Evolutionary conservation across 1,140 invertebrate genomes (phyloP).

Genomic region (Drosophila gunungcola): DNA sequence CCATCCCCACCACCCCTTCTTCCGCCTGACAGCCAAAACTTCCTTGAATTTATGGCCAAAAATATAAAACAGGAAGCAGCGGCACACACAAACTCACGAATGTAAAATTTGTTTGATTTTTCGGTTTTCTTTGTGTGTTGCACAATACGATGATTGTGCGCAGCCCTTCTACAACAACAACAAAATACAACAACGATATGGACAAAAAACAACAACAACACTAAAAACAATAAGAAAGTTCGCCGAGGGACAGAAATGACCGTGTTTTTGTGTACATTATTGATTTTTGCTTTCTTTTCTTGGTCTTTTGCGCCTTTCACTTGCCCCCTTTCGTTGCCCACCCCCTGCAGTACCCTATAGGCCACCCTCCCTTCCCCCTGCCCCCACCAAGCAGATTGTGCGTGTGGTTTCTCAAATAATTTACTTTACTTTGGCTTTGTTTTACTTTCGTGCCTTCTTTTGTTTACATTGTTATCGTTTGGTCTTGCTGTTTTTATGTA

Average conservation of each 20-base stretch:
- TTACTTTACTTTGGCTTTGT: constrained; percentile 73
- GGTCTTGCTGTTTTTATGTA: constrained; percentile 47
- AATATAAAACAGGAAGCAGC: constrained; percentile 71
- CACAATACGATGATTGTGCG: constrained; percentile 68
- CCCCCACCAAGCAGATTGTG: constrained; percentile 50
- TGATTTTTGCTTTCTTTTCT: constrained; percentile 76
- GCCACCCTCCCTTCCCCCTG: no score
- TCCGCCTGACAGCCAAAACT: constrained; percentile 51
- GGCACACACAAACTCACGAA: constrained; percentile 28
- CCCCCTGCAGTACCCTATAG: background rate
- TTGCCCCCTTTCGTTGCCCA: constrained; percentile 5
- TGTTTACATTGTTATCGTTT: constrained; percentile 68
- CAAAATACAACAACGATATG: constrained; percentile 14
- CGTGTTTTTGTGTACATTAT: constrained; percentile 76
- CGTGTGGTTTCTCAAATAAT: constrained; percentile 74
- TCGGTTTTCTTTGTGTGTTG: constrained; percentile 48
- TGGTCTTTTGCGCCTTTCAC: constrained; percentile 54
- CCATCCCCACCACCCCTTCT: background rate
- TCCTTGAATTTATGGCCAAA: constrained; percentile 76
- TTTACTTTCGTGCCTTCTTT: constrained; percentile 68
- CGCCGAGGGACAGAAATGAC: constrained; percentile 62
- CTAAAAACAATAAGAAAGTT: constrained; percentile 47
- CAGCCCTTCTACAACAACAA: constrained; percentile 36
- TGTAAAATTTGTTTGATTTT: constrained; percentile 72
- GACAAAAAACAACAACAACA: constrained; percentile 29